Percentiles rank a stretch among this genome's conserved stretches.
phyloP scores from a whole-genome alignment of 2,888 invertebrate genomes.

The Willowsia nigromaculata region DNA sequence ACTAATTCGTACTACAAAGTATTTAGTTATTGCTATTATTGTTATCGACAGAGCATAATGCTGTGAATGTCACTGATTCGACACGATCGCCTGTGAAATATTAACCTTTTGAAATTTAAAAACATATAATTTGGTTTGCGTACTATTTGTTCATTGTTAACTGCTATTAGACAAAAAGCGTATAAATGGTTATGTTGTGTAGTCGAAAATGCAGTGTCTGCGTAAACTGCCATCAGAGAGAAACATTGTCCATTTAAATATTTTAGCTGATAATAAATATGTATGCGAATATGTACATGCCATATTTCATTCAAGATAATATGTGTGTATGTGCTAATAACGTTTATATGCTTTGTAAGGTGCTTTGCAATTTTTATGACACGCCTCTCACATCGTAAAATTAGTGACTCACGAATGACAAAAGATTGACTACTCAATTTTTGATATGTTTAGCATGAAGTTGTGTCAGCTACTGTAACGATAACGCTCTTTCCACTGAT shows the following conservation, averaged over 20 bases:
- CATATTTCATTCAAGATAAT: neutral
- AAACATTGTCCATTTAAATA: conserved; percentile 34
- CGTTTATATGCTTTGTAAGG: neutral
- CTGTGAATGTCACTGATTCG: conserved; percentile 11
- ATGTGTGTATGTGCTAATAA: neutral
- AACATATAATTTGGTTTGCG: neutral
- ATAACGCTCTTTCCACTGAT: conserved; percentile 38
- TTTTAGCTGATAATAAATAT: conserved; percentile 31
- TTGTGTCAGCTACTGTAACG: conserved; percentile 47
- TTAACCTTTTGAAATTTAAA: neutral
- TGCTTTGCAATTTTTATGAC: conserved; percentile 65
- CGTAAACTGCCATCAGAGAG: conserved; percentile 14
- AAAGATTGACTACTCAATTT: conserved; percentile 66
- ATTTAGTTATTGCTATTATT: neutral
- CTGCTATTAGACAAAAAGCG: neutral
- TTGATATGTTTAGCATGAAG: conserved; percentile 45
- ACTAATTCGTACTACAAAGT: neutral
- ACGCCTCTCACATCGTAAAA: conserved; percentile 70
- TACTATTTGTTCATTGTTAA: conserved; percentile 13
- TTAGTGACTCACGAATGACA: conserved; percentile 71
- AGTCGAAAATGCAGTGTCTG: neutral
- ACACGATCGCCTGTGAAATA: neutral
- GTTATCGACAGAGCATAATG: neutral
- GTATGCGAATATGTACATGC: neutral
- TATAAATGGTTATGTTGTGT: neutral